Conservation (phyloP, 2,113 vertebrate species). For the Ardeotis arabs region DNA sequence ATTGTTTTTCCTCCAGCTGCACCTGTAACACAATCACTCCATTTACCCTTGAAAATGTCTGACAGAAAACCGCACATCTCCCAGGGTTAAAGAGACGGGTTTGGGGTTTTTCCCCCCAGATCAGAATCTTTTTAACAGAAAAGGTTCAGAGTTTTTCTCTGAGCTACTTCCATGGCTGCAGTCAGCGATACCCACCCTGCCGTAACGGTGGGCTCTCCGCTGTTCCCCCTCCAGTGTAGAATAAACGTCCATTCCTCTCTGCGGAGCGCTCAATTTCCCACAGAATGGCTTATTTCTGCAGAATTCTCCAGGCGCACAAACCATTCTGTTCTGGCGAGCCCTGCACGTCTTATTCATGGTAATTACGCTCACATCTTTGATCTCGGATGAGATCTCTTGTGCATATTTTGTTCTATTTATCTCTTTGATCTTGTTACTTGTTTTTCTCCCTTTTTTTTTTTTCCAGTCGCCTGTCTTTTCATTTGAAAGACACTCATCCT, state of each 20-base stretch:
- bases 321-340: slow-evolving; percentile 73
- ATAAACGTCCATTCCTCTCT: slow-evolving; percentile 52
- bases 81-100: background rate
- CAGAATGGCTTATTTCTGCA: slow-evolving; percentile 35
- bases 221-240: background rate
- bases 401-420: slow-evolving; percentile 83
- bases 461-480: slow-evolving; percentile 52
- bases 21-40: background rate
- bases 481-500: slow-evolving; percentile 65
- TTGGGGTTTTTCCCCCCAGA: fast-evolving
- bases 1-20: slow-evolving; percentile 15
- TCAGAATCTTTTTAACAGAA: background rate
- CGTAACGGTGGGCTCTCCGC: background rate
- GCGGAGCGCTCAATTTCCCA: slow-evolving; percentile 13
- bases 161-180: background rate
- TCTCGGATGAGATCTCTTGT: slow-evolving; percentile 78
- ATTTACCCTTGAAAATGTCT: slow-evolving; percentile 26
- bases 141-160: background rate
- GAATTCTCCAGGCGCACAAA: slow-evolving; percentile 57
- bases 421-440: slow-evolving; percentile 80
- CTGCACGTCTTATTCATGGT: slow-evolving; percentile 70
- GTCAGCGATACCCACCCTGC: background rate
- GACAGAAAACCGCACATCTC: background rate
- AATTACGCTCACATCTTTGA: slow-evolving; percentile 79
- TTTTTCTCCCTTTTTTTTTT: slow-evolving; percentile 22